Conservation (phyloP, 1,140 invertebrate species). For the Eciton burchellii region DNA sequence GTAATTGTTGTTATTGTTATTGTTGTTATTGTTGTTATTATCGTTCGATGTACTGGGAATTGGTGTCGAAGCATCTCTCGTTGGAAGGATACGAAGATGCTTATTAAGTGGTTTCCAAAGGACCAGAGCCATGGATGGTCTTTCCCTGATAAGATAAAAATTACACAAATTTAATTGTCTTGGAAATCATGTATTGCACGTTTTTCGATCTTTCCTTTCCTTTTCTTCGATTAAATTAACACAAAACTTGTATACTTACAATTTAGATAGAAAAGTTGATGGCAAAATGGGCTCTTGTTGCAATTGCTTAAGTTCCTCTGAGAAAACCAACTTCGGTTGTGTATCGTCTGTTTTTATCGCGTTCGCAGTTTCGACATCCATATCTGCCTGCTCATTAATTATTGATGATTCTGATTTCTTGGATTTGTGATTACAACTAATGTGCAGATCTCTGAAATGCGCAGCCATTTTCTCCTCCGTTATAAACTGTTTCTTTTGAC, state of each 20-base stretch:
- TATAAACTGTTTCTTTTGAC: conserved; percentile 90
- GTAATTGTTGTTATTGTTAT: conserved; percentile 79
- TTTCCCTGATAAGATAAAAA: conserved; percentile 85
- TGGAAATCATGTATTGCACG: conserved; percentile 33
- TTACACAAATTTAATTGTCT: conserved; percentile 70
- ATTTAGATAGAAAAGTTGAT: conserved; percentile 86
- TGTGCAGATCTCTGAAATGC: conserved; percentile 90
- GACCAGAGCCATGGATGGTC: conserved; percentile 91
- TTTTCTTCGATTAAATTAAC: background rate
- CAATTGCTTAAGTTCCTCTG: conserved; percentile 89
- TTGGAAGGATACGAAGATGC: conserved; percentile 82
- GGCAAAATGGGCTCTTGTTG: conserved; percentile 88
- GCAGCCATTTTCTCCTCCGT: conserved; percentile 93
- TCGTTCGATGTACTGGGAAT: conserved; percentile 61
- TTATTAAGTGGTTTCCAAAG: conserved; percentile 90
- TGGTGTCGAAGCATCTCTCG: conserved; percentile 67
- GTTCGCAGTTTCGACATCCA: conserved; percentile 67
- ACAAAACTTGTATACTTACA: conserved; percentile 82
- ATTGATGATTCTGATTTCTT: conserved; percentile 73
- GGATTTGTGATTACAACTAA: conserved; percentile 83
- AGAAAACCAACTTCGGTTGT: conserved; percentile 86
- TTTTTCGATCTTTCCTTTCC: background rate
- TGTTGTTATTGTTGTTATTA: conserved; percentile 76
- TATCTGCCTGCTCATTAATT: conserved; percentile 41
- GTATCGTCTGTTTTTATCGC: conserved; percentile 68